Conservation (phyloP, 2,888 invertebrate genomes). For the Diadromus collaris region DNA sequence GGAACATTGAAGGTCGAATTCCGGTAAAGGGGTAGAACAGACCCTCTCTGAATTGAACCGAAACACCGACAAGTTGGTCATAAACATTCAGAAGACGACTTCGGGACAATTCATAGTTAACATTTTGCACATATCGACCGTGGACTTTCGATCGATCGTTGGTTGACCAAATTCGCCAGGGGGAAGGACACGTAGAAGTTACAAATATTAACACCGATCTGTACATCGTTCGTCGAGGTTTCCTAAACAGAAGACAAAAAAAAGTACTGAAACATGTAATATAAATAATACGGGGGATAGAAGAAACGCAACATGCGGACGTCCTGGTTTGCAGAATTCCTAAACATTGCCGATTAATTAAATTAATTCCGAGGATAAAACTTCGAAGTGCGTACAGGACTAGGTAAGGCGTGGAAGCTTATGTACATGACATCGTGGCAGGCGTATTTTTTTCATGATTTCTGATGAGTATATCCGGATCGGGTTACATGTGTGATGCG, state of each 20-base stretch:
- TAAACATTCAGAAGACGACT: too few relatives aligned
- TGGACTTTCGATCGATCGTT: neutral
- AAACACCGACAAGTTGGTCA: too few relatives aligned
- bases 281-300: conserved; percentile 4
- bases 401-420: conserved; percentile 68
- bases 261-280: conserved; percentile 4
- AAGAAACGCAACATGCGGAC: conserved; percentile 9
- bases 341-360: neutral
- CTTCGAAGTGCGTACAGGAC: conserved; percentile 36
- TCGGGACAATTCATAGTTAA: too few relatives aligned
- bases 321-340: conserved; percentile 1
- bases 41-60: too few relatives aligned
- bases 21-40: too few relatives aligned
- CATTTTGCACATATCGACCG: too few relatives aligned
- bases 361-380: conserved; percentile 11
- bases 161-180: neutral
- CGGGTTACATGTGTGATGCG: conserved; percentile 95
- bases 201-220: neutral
- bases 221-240: neutral
- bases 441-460: conserved; percentile 35
- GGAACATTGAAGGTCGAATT: too few relatives aligned
- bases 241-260: neutral
- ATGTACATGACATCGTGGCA: conserved; percentile 73
- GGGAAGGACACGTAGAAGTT: neutral
- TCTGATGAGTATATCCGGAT: conserved; percentile 9